phyloP scores from a whole-genome alignment of 2,797 vertebrate species.

The Chiloscyllium punctatum region DNA sequence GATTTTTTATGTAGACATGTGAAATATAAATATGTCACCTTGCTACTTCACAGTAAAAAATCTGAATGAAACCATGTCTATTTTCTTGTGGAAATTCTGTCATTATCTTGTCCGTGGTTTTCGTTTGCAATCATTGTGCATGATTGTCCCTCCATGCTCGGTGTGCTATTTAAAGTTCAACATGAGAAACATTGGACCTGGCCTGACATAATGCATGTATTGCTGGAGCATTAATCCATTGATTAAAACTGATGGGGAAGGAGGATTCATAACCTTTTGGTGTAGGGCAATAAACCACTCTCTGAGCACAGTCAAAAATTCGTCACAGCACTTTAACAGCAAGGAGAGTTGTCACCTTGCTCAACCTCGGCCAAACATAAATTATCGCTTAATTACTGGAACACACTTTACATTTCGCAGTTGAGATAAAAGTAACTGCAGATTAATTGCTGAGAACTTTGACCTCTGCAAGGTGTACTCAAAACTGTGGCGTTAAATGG shows the following conservation, averaged over 20 bases:
- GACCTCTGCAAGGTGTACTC: background rate
- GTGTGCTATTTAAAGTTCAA: background rate
- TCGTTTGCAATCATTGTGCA: background rate
- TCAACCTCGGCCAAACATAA: constrained; percentile 12
- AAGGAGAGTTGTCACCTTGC: constrained; percentile 16
- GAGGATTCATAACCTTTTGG: background rate
- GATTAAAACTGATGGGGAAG: background rate
- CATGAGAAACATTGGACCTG: background rate
- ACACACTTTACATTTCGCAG: background rate
- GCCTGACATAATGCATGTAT: background rate
- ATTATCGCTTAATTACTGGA: constrained; percentile 2
- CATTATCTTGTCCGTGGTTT: background rate
- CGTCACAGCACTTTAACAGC: background rate
- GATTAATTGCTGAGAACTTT: background rate
- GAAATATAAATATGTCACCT: background rate
- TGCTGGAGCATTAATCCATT: background rate
- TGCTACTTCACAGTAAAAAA: background rate
- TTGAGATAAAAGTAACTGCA: background rate
- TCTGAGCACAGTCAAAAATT: background rate
- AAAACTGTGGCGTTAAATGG: background rate
- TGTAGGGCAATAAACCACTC: background rate
- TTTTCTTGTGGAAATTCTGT: background rate
- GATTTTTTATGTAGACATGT: background rate
- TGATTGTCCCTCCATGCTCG: background rate
- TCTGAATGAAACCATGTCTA: background rate